Evolutionary conservation across 2,888 invertebrate species (phyloP), one percentile per base, ranked within the genome.

Genomic region (Leucoptera coffeella): DNA sequence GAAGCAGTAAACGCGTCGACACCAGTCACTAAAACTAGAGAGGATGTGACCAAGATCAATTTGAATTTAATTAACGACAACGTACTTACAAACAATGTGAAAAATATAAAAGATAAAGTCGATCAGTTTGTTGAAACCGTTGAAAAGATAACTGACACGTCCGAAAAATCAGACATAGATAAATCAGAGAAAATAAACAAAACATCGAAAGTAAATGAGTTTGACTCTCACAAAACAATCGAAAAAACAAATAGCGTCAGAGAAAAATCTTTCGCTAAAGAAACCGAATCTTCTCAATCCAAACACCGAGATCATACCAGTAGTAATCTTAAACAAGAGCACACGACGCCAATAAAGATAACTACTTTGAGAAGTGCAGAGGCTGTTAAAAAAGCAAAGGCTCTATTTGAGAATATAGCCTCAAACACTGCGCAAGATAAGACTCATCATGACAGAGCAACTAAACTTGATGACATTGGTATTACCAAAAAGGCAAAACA

Each of bases 311-410:
- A 56, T 13, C 33, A 40, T 26, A 28, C 35, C 3, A 54, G 39
- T 15, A 39, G 49, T 2, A 49, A 42, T 15, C 13, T 35, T 2
- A 58, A 56, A 33, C 36, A 15, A 4, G 7, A 13, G 5, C 4
- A 22, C 5, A 22, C 22, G 10, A 5, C 54, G n/a, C 33, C 45
- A 12, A 43, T 51, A 6, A 69, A 65, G 41, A 52, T 61, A 32
- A 64, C 67, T 6, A 52, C 59, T 12, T 40, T 77, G 14, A 65
- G 75, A 25, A 77, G 74, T 36, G 77, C 74, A 23, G 80, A 80
- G 37, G 77, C 77, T n/a, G 78, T 83, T 1, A 75, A 77, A 26
- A 78, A 78, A 50, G 83, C 84, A 1, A 83, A 82, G 49, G 78
- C 77, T 21, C 46, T 83, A 19, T 83, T 83, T 50, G 83, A 84